Percentiles rank a stretch among this genome's conserved stretches.
phyloP scores from a whole-genome alignment of 2,113 vertebrate genomes.

The Apteryx owenii region DNA sequence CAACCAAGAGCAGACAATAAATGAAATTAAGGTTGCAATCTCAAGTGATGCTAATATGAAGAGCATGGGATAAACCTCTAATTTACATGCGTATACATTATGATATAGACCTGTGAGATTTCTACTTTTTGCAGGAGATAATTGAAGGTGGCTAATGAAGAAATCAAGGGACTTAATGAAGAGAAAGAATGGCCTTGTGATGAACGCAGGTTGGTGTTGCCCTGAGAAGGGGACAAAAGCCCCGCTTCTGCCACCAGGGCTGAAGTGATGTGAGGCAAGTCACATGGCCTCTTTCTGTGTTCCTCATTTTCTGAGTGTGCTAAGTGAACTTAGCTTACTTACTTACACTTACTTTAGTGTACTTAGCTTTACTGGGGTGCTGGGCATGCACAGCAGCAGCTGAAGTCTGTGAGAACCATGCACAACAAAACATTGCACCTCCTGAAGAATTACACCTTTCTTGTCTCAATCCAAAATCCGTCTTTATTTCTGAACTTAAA shows the following conservation, averaged over 20 bases:
- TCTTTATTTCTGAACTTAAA: background rate
- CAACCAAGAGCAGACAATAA: background rate
- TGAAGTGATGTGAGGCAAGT: background rate
- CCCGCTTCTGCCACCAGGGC: background rate
- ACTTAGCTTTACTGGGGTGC: background rate
- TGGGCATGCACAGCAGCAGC: background rate
- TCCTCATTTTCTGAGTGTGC: background rate
- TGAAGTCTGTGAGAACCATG: background rate
- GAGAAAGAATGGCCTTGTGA: background rate
- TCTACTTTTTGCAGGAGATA: background rate
- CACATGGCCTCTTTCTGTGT: background rate
- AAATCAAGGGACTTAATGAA: background rate
- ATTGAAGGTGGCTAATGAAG: background rate
- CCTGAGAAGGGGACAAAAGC: background rate
- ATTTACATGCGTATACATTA: rapidly evolving
- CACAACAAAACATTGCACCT: background rate
- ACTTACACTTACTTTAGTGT: background rate
- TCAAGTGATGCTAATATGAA: background rate
- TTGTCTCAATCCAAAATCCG: background rate
- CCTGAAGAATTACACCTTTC: background rate
- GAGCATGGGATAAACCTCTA: background rate
- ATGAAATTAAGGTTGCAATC: background rate
- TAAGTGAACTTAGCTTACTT: background rate
- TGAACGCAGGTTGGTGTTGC: background rate
- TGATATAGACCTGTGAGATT: background rate